Percentiles rank a stretch among this genome's conserved stretches.
phyloP scores from a whole-genome alignment of 2,888 invertebrate genomes.

The Apocheima hispidaria region DNA sequence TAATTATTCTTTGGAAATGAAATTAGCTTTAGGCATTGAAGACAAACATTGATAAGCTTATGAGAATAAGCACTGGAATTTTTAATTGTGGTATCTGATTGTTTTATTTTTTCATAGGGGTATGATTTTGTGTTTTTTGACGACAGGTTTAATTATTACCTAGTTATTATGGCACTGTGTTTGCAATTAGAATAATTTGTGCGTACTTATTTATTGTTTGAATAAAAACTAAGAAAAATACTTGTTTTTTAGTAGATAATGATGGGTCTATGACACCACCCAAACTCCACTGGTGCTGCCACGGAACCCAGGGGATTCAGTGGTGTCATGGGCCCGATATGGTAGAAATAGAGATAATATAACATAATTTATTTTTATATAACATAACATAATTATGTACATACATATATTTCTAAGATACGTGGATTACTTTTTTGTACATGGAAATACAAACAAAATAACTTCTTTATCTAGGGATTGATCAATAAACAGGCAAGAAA shows the following conservation, averaged over 20 bases:
- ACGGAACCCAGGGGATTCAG: no score
- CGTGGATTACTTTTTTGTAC: no score
- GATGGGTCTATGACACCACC: background rate
- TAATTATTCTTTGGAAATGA: constrained; percentile 78
- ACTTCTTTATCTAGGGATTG: no score
- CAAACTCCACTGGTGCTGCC: no score
- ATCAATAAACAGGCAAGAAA: no score
- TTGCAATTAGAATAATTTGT: background rate
- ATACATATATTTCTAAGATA: no score
- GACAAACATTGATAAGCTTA: constrained; percentile 41
- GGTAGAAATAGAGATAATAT: no score
- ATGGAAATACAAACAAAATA: no score
- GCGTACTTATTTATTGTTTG: constrained; percentile 1
- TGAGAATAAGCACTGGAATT: background rate
- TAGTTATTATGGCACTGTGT: background rate
- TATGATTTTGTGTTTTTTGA: constrained; percentile 27
- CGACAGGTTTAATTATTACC: background rate
- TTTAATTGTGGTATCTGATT: constrained; percentile 9
- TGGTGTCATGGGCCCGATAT: no score
- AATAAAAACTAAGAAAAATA: background rate
- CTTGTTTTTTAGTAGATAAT: background rate
- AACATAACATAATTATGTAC: no score
- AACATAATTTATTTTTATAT: no score
- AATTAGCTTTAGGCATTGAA: constrained; percentile 68
- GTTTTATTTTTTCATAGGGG: constrained; percentile 27